A percentile compares a stretch with the other conserved stretches of the same genome.
Conservation (phyloP, 2,113 vertebrate genomes). For the Hyaena hyaena region DNA sequence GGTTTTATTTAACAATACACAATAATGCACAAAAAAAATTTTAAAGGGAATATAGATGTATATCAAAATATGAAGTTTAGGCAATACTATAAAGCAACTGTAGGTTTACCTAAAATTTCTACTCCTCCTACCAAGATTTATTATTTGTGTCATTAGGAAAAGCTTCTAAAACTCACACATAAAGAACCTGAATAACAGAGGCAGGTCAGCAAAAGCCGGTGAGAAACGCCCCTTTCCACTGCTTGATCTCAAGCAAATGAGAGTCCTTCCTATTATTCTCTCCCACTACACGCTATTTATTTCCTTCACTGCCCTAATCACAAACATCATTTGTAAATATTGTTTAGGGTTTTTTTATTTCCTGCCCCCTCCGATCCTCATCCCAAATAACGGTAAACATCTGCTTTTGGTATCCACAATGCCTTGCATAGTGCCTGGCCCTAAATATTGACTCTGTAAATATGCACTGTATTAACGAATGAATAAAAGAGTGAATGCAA, state of each 20-base stretch:
- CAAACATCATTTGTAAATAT: conserved; percentile 1
- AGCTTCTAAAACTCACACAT: neutral
- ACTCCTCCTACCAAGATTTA: neutral
- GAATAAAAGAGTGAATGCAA: neutral
- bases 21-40: neutral
- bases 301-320: neutral
- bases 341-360: neutral
- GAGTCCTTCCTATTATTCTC: neutral
- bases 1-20: conserved; percentile 10
- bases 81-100: neutral
- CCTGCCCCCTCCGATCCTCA: neutral
- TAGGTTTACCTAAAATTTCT: neutral
- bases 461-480: neutral
- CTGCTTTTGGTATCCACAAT: neutral
- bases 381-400: neutral
- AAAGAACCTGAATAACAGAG: neutral
- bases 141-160: neutral
- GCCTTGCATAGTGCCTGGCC: neutral
- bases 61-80: neutral
- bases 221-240: neutral
- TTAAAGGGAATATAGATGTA: neutral
- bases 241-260: neutral
- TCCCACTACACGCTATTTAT: neutral
- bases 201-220: neutral
- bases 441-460: neutral